Base-by-base conservation (phyloP, 2,797 vertebrate species). In the Acipenser oxyrinchus region DNA sequence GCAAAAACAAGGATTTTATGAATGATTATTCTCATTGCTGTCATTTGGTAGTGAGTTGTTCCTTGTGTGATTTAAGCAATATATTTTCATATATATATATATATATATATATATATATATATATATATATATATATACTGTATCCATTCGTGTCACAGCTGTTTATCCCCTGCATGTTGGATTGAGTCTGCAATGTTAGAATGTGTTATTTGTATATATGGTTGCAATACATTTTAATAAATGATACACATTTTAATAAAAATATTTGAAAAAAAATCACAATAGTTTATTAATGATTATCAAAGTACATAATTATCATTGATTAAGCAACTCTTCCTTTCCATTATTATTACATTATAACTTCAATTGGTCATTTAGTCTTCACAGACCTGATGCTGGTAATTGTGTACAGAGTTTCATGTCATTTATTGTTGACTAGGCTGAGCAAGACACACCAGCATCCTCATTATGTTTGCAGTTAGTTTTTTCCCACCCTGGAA, bases 381-480 rank as follows among this genome's bases (percentile, higher is more conserved):
- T 37, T 37, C 37, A 37, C 5, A 37, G 37, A 37, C 37, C 37
- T 37, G 37, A 37, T 37, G 37, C 37, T 37, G 37, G 1, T 4
- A 37, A 37, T 37, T 5, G 4, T 37, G 37, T 5, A 37, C 37
- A 37, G 37, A 37, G 37, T 37, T 37, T 37, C 37, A 37, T 37
- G 55, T 15, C 18, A 18, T 18, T 18, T 18, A 58, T n/a, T 11
- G 10, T 13, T 7, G 12, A 11, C 60, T 62, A 62, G 11, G 18
- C 37, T 23, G 18, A 18, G 10, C 57, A 66, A n/a, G 65, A 37
- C n/a, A 66, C 48, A 15, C 57, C 57, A 60, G n/a, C 48, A 60
- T 66, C 65, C 65, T 66, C 65, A 10, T 48, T 9, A 11, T 60
- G 55, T 51, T 11, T 12, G 49, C 57, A 66, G 55, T 66, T 10